phyloP scores from a whole-genome alignment of 2,797 vertebrate species.

The Telmatherina bonti region DNA sequence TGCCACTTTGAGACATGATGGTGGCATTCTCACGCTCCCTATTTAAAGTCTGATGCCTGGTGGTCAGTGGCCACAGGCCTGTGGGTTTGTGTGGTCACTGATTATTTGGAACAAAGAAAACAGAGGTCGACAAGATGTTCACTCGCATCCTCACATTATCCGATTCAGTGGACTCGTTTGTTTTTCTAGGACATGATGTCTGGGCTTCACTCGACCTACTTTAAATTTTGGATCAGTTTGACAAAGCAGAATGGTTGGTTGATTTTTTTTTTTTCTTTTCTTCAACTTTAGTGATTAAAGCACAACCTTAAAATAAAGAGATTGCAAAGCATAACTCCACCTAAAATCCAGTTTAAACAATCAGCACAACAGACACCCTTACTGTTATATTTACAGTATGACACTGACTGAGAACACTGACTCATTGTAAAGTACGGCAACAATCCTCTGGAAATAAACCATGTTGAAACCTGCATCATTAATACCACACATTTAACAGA shows the following conservation, averaged over 20 bases:
- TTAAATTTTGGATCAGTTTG: constrained; percentile 35
- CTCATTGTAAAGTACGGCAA: background rate
- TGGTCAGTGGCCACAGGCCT: constrained; percentile 66
- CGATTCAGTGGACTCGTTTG: constrained; percentile 10
- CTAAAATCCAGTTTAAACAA: background rate
- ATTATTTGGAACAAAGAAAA: constrained; percentile 62
- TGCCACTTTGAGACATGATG: constrained; percentile 60
- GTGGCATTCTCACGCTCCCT: constrained; percentile 74
- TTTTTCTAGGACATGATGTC: constrained; percentile 5
- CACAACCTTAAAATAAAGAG: constrained; percentile 9
- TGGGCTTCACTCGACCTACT: constrained; percentile 41
- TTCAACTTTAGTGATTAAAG: constrained; percentile 19
- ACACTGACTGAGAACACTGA: background rate
- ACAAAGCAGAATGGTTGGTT: constrained; percentile 5
- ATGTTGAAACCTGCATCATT: constrained; percentile 12
- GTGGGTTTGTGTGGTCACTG: constrained; percentile 59
- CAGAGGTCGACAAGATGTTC: constrained; percentile 30
- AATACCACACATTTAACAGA: constrained; percentile 23
- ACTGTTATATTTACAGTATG: background rate
- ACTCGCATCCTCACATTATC: constrained; percentile 30
- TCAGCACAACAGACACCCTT: background rate
- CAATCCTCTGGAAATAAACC: too few relatives aligned
- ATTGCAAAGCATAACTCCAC: background rate
- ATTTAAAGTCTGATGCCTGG: constrained; percentile 73
- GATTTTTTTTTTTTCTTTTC: too few relatives aligned